phyloP scores from a whole-genome alignment of 2,113 vertebrate species.

The Choloepus hoffmanni region DNA sequence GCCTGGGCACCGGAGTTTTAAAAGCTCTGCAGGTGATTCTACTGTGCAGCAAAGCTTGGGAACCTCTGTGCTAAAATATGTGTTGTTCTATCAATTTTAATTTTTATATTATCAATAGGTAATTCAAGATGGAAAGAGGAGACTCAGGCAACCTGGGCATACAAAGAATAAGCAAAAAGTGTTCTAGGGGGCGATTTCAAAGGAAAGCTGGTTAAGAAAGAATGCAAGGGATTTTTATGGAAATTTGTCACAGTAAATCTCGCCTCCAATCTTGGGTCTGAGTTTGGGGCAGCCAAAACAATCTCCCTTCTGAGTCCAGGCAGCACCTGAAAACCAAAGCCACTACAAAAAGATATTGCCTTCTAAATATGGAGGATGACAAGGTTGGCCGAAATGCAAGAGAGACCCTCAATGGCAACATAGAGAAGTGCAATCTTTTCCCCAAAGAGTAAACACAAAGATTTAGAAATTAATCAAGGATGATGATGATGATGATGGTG shows the following conservation, averaged over 20 bases:
- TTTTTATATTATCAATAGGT: neutral
- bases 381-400: slow-evolving; percentile 76
- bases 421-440: neutral
- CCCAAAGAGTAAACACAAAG: neutral
- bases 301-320: neutral
- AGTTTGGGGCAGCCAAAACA: neutral
- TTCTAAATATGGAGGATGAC: neutral
- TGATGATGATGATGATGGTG: neutral
- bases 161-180: neutral
- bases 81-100: neutral
- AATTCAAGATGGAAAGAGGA: neutral
- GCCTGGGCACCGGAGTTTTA: neutral
- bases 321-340: neutral
- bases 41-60: neutral
- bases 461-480: neutral
- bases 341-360: neutral
- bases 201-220: neutral
- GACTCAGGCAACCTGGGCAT: neutral
- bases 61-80: neutral
- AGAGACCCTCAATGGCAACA: slow-evolving; percentile 82
- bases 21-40: neutral
- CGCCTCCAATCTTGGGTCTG: neutral
- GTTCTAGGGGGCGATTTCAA: neutral
- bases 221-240: neutral
- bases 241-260: neutral